Evolutionary conservation across 1,140 invertebrate species (phyloP), one percentile per base, ranked within the genome.

Genomic region (Stegodyphus mimosarum): DNA sequence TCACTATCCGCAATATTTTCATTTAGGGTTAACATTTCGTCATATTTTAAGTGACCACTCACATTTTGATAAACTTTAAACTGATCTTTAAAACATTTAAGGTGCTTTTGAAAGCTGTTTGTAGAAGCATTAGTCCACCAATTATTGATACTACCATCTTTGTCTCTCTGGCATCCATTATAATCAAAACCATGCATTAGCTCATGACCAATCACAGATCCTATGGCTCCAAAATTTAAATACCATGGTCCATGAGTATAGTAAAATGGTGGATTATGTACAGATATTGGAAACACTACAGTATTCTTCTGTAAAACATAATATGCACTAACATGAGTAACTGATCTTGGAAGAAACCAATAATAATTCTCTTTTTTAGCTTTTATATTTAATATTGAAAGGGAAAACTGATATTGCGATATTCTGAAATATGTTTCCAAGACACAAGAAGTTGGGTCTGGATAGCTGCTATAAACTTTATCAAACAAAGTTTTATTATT

Each of bases 81-180:
- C 73, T 93, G 91, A 51, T 91, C 90, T 2, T 91, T 91, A n/a
- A 93, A 90, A 87, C 94, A 95, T 69, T 92, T 91, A 7, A 93
- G 91, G 73, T 91, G 90, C 5, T 91, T 89, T 63, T 92, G 92
- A 71, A 94, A 92, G 72, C 90, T 89, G 13, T 91, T 89, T 72
- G 92, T 91, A 7, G 93, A 91, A 10, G 91, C 89, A 5, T 92
- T 91, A 33, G 92, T 91, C 90, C 93, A 92, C 93, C 93, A 94
- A 75, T 91, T 60, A 51, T 55, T 2, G 49, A 73, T 60, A 52
- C n/a, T 70, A 48, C 75, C 83, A n/a, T 48, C 64, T 18, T 67
- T 49, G 13, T 51, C 83, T 33, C 75, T 50, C 9, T 66, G 69
- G 83, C 77, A 89, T 90, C 91, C 91, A 79, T 90, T 87, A 86